These are phyloP conservation scores for Hemicordylus capensis DNA, from an alignment of 2,113 vertebrate genomes.

Conservation along the genomic window DNA sequence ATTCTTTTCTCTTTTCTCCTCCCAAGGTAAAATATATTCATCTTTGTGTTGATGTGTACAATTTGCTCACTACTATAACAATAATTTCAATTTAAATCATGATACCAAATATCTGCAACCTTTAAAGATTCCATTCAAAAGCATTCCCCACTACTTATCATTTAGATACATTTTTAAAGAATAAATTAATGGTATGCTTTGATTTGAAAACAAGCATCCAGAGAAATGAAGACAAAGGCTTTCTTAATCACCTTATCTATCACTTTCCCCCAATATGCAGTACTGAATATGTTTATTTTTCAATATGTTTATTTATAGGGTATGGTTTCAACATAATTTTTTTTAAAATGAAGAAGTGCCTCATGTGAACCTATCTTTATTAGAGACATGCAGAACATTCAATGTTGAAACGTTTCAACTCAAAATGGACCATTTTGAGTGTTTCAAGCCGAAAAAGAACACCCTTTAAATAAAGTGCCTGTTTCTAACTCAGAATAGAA, in stretches of 20 bases:
- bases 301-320: not conserved
- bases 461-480: too few relatives aligned
- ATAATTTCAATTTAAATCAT: slow-evolving; percentile 8
- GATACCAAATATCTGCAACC: slow-evolving; percentile 10
- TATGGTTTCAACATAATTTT: not conserved
- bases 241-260: slow-evolving; percentile 5
- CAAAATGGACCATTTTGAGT: too few relatives aligned
- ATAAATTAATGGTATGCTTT: not conserved
- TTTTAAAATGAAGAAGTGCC: slow-evolving; percentile 6
- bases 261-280: too few relatives aligned
- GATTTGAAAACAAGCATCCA: not conserved
- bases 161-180: not conserved
- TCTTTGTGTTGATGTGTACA: slow-evolving; percentile 39
- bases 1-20: not conserved
- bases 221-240: slow-evolving; percentile 26
- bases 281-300: not conserved
- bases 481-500: too few relatives aligned
- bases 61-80: not conserved
- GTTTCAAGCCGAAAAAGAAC: too few relatives aligned
- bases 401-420: too few relatives aligned
- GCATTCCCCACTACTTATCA: not conserved
- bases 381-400: too few relatives aligned
- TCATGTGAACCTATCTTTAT: not conserved
- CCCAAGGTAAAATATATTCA: not conserved
- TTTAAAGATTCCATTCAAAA: slow-evolving; percentile 16